Conservation (phyloP, 1,140 invertebrate genomes). For the Drosophila elegans region DNA sequence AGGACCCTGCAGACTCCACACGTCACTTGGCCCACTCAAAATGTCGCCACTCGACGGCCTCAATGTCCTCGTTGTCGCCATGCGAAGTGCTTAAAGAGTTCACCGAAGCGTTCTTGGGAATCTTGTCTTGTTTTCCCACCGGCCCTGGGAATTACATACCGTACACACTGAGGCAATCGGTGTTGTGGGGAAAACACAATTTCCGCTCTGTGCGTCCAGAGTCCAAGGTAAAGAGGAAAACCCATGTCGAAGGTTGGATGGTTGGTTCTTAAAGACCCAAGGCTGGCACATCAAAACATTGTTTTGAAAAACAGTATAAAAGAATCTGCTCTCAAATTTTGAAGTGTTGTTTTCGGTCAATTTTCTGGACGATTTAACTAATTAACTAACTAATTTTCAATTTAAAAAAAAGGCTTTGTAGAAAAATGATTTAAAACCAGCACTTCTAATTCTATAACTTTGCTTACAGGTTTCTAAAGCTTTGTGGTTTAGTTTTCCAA, state of each 20-base stretch:
- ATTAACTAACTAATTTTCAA: too few species aligned
- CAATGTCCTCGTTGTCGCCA: slow-evolving; percentile 39
- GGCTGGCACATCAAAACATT: slow-evolving; percentile 22
- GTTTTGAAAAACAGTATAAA: slow-evolving; percentile 23
- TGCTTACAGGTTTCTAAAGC: too few species aligned
- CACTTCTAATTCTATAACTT: too few species aligned
- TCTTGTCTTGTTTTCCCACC: slow-evolving; percentile 49
- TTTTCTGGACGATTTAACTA: too few species aligned
- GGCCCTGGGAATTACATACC: slow-evolving; percentile 26
- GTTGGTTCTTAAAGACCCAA: slow-evolving; percentile 7
- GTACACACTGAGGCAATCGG: slow-evolving; percentile 22
- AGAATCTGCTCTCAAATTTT: slow-evolving; percentile 8
- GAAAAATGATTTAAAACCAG: too few species aligned
- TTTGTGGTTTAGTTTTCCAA: too few species aligned
- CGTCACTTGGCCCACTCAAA: slow-evolving; percentile 25
- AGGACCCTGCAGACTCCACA: slow-evolving; percentile 20
- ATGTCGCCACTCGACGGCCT: slow-evolving; percentile 30
- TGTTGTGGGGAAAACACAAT: slow-evolving; percentile 40
- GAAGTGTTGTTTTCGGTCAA: too few species aligned
- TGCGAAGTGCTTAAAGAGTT: slow-evolving; percentile 44
- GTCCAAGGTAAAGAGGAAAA: slow-evolving; percentile 31
- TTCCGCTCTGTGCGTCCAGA: slow-evolving; percentile 37
- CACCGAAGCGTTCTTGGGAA: slow-evolving; percentile 22
- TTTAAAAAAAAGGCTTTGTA: too few species aligned
- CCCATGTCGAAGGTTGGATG: slow-evolving; percentile 3